phyloP scores from a whole-genome alignment of 2,888 invertebrate genomes.

The Notocelia uddmanniana region DNA sequence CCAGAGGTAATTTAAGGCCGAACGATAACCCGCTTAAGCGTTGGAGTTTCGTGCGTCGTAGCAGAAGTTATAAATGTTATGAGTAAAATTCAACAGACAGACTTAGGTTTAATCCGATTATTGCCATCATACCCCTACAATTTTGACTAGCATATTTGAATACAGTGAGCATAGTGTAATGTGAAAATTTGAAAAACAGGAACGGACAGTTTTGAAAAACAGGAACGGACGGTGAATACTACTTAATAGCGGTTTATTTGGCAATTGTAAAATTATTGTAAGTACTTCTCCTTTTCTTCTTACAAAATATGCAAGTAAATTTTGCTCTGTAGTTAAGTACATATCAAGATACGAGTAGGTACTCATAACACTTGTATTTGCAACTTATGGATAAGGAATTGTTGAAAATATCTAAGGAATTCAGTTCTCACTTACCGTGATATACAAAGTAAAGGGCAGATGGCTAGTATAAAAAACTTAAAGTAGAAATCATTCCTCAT shows the following conservation, averaged over 20 bases:
- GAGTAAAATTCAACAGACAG: neutral
- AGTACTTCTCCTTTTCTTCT: too few species aligned
- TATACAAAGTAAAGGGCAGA: neutral
- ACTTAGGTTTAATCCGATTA: slow-evolving; percentile 5
- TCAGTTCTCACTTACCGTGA: neutral
- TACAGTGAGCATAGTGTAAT: neutral
- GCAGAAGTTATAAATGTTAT: neutral
- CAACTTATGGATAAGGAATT: neutral
- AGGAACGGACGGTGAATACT: too few species aligned
- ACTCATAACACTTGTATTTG: neutral
- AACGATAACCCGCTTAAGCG: slow-evolving; percentile 1
- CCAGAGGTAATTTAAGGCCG: slow-evolving; percentile 25
- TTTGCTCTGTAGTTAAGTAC: too few species aligned
- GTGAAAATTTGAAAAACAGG: neutral
- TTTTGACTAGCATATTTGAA: neutral
- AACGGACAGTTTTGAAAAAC: too few species aligned
- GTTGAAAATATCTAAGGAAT: neutral
- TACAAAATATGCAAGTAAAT: neutral
- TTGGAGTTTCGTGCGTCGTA: neutral
- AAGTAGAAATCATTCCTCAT: neutral
- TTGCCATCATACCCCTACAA: neutral
- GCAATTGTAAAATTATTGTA: too few species aligned
- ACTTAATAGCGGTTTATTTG: too few species aligned
- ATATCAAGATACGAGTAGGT: neutral
- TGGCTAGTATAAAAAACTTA: neutral